Base-by-base conservation (phyloP, 2,888 invertebrate genomes). In the Xestia xanthographa region DNA sequence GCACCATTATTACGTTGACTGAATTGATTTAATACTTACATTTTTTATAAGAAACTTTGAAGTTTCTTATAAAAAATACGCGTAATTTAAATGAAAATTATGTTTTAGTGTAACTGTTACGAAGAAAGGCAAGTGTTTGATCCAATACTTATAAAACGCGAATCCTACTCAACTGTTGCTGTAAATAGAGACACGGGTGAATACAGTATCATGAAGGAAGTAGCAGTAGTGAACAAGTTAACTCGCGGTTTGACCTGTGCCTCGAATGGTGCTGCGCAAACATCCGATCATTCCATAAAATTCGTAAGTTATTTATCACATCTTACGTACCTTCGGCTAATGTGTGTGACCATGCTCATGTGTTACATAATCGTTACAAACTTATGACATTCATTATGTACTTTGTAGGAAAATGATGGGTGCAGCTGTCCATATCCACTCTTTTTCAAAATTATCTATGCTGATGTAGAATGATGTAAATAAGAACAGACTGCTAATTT, bases 261-360 rank as follows among this genome's bases (percentile, higher is more conserved):
- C 56, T 77, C 82, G 34, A 85, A 84, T 58, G 80, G 85, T 58
- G 79, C 78, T 50, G 88, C 85, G 12, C 95, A 95, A 91, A 95
- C 95, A 5, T 95, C 94, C 1, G 91, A 94, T 83, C 91, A 91
- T 85, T 90, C 94, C 14, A 93, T 95, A 85, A 79, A 75, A 66
- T 82, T 95, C 66, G 95, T 95, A 89, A 93, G 94, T 91, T 67
- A 69, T 70, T 79, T 82, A 65, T 82, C 85, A 85, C 72, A 70
- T 85, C 48, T 82, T 85, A 82, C 75, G 75, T 70, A 63, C 34
- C 17, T 12, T 53, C 66, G 20, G 34, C 63, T 26, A 17, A 38
- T 48, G 50, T 71, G 50, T 71, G 76, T 34, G 45, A 58, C 56
- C 11, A 12, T 68, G n/a, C 17, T n/a, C 72, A 53, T 58, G 29